Conservation (phyloP, 2,797 vertebrate species). For the Hirundo rustica region DNA sequence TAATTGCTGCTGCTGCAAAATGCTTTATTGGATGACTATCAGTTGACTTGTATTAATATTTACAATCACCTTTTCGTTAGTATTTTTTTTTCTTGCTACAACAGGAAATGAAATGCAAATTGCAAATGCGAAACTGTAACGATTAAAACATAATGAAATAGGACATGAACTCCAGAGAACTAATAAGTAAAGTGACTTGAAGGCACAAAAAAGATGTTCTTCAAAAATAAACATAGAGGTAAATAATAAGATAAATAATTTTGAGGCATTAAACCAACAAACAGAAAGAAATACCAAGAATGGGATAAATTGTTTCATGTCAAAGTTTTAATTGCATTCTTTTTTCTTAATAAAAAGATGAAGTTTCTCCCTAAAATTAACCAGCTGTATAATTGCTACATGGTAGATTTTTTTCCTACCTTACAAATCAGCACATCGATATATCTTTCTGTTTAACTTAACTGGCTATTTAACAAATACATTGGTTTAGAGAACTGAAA, state of each 20-base stretch:
- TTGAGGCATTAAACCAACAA: constrained; percentile 22
- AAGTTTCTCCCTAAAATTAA: constrained; percentile 42
- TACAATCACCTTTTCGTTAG: constrained; percentile 58
- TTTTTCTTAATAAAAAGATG: constrained; percentile 36
- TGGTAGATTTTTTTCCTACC: not conserved
- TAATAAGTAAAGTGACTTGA: constrained; percentile 74
- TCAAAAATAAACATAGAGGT: constrained; percentile 61
- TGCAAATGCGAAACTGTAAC: constrained; percentile 65
- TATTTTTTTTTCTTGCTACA: not conserved
- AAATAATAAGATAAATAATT: constrained; percentile 58
- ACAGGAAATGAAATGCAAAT: constrained; percentile 76
- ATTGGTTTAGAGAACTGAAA: not conserved
- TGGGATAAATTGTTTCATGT: constrained; percentile 29
- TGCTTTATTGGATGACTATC: constrained; percentile 12
- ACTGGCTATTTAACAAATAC: not conserved
- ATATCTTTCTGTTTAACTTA: not conserved
- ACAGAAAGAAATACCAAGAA: not conserved
- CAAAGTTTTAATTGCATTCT: constrained; percentile 34
- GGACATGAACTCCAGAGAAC: constrained; percentile 62
- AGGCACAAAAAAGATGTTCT: constrained; percentile 61
- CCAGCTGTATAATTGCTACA: not conserved
- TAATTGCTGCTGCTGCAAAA: not conserved
- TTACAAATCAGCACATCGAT: not conserved
- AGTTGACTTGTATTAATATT: constrained; percentile 70
- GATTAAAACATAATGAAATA: constrained; percentile 75